Evolutionary conservation across 92 coral and sea anemone species (phyloP), one percentile per base, ranked within the genome.

Genomic region (Umimayanthus kanabou): DNA sequence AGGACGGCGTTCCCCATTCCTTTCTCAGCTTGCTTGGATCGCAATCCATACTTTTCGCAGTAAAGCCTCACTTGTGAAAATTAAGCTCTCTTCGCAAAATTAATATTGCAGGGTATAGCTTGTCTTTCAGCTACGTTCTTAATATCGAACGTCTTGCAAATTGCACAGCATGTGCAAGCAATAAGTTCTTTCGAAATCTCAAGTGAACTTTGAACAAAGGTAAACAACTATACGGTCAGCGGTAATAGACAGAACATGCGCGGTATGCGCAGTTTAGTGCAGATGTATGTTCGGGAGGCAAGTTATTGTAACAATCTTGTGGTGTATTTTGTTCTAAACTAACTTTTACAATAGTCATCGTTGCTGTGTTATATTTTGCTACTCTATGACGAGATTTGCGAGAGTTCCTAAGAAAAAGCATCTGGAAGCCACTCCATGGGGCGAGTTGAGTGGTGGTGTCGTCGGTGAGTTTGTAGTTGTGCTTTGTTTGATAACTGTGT

Each of bases 321-420:
- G 25, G 4, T 39, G 9, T 23, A 22, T 7, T 39, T 37, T 75
- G 11, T 33, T 75, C 28, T 40, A 33, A 75, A 7, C 28, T 39
- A 39, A 75, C 25, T n/a, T 5, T 39, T 5, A n/a, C 28, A 18
- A 9, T 25, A 26, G 50, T 16, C 25, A 6, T 75, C 40, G 22
- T 9, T 15, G 14, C 58, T 53, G 49, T 7, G 8, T 6, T 22
- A 73, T 37, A 7, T 66, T 69, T 23, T 33, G 15, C 30, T 40
- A 37, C 65, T 7, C 20, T 29, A 96, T 96, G 99, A 96, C 99
- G 49, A 95, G 99, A 66, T 95, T 95, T 91, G 99, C 99, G n/a
- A 91, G 98, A 75, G 84, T 90, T 85, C 80, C 94, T 5, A 96
- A 95, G 89, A 93, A 93, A 87, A 95, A 94, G 74, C 88, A 90